Evolutionary conservation across 30 jellyfish, hydroid and myxozoan genomes (phyloP).

Genomic region (Haliclystus octoradiatus): DNA sequence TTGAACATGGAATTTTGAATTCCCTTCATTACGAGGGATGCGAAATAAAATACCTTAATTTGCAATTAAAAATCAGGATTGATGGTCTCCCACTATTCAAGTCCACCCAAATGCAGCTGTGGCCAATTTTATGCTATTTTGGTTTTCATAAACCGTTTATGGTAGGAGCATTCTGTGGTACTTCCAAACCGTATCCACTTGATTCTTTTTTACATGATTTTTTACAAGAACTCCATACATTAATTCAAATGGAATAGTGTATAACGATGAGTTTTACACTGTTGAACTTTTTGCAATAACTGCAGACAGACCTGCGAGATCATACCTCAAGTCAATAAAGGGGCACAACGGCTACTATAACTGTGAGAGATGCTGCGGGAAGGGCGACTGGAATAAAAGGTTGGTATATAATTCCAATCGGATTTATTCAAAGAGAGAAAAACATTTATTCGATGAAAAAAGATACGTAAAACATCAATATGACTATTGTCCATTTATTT

Average conservation of each 20-base stretch:
- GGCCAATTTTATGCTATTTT: conserved; percentile 44
- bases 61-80: conserved; percentile 5
- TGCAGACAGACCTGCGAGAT: conserved; percentile 48
- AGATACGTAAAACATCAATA: no score
- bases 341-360: conserved; percentile 32
- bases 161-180: conserved; percentile 32
- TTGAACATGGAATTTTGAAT: no score
- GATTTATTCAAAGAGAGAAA: no score
- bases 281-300: conserved; percentile 1
- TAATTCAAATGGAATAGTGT: not conserved
- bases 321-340: conserved; percentile 17
- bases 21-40: not conserved
- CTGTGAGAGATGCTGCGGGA: conserved; percentile 42
- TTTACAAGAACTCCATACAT: conserved; percentile 4
- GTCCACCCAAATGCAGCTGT: not conserved
- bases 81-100: conserved; percentile 33
- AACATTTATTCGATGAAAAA: no score
- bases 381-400: conserved; percentile 25
- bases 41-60: not conserved
- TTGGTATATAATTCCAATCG: conserved; percentile 4
- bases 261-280: not conserved
- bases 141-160: conserved; percentile 7
- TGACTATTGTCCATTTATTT: conserved; percentile 8
- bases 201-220: conserved; percentile 11
- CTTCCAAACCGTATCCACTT: conserved; percentile 3